Evolutionary conservation across 1,140 invertebrate genomes (phyloP), one percentile per base, ranked within the genome.

Genomic region (Penaeus indicus): DNA sequence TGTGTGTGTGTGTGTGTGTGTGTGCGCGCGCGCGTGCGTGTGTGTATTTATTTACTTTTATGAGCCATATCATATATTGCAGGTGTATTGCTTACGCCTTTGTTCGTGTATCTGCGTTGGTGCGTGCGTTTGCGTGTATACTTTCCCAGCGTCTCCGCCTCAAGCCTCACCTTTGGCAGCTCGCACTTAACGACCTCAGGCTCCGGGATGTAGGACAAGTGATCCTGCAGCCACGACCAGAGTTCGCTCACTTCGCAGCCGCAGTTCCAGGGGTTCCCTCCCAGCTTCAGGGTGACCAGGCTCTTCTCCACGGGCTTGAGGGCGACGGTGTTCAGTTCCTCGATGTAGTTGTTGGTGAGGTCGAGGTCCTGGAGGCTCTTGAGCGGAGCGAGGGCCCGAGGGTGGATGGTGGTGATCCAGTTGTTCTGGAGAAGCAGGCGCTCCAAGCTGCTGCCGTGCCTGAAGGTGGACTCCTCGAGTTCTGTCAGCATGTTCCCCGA

Each of bases 141-240:
- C 0, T 1, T 10, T 1, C 1, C 38, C 38, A 32, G 1, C 38
- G 5, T 8, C 38, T 8, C 38, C 38, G 7, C 1, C 38, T 8
- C 38, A 42, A 27, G 18, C 13, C 84, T 88, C 60, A 84, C 87
- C 87, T 88, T 88, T 8, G 87, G 87, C 87, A 84, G 54, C 4
- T 80, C 84, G 64, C 90, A 86, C 80, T 69, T 84, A 22, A 86
- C 84, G 25, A 69, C 72, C 1, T 61, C 27, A 10, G 77, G 82
- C 21, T 69, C 83, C 3, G 88, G 64, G 7, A 95, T 94, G 88
- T 95, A 92, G 92, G 97, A 97, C 90, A 96, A 95, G 93, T 97
- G 97, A 93, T 97, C 96, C 91, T 96, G 94, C 91, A 97, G 94
- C 97, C 97, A 97, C 93, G 96, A 95, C 96, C 97, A 97, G n/a